Base-by-base conservation (phyloP, 2,888 invertebrate species). In the Hylaea fasciaria region DNA sequence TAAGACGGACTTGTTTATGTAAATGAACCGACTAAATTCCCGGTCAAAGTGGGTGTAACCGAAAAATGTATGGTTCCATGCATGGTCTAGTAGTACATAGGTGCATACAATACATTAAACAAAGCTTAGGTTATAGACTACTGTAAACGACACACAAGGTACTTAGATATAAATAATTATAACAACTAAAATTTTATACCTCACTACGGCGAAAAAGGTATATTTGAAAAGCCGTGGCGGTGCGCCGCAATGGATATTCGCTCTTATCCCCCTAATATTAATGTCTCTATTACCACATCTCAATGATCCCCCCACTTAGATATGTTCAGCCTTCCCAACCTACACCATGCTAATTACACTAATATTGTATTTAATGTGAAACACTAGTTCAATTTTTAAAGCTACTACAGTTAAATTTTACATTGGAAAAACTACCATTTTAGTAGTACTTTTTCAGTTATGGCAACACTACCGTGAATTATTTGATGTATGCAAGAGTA, bases 271-370 rank as follows among this genome's bases (percentile, higher is more conserved):
- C 37, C 28, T 44, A 57, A 44, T 28, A 41, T 48, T 40, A 46
- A 40, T 51, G 51, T 57, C 50, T 58, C 52, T 41, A 57, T n/a
- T 45, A 22, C 7, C 46, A 54, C 54, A 50, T 37, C n/a, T n/a
- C 50, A 46, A 53, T 39, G 12, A 51, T 11, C 45, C 37, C 7
- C 39, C 16, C 12, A 29, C 14, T 37, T 28, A 60, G 66, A 69
- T 69, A 69, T 65, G 64, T 65, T 63, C 64, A 65, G 64, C 64
- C 68, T 64, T 65, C 47, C 59, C 28, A 64, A 64, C 11, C 14
- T 32, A 58, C 48, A 43, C 7, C 22, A 22, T 5, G 22, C 22
- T 49, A 50, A 40, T n/a, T 28, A 44, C 40, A 40, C 41, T 57
- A 52, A n/a, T 32, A 8, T 10, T 51, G 17, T 32, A 43, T 7